These are phyloP conservation scores for Platyscapa corneri DNA, from an alignment of 1,140 invertebrate genomes.

Conservation along the genomic window DNA sequence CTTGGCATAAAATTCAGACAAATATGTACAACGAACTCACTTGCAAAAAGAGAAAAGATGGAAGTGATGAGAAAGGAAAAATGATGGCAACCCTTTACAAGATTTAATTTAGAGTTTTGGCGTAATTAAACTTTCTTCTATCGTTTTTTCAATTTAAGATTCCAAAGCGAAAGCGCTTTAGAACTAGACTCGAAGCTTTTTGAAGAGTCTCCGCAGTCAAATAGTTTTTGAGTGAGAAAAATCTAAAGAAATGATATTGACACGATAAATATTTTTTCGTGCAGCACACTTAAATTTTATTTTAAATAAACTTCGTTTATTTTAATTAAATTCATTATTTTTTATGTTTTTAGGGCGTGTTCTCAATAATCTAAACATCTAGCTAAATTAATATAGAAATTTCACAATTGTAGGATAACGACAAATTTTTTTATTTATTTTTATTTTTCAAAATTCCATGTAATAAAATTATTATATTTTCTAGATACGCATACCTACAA, in stretches of 20 bases:
- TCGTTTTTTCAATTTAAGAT: constrained; percentile 10
- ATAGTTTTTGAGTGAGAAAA: not conserved
- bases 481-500: no score
- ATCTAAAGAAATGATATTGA: not conserved
- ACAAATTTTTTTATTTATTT: no score
- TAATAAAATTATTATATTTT: no score
- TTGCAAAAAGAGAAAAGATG: not conserved
- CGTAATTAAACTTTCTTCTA: not conserved
- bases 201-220: not conserved
- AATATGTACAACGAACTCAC: not conserved
- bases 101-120: not conserved
- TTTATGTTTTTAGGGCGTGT: no score
- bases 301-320: not conserved
- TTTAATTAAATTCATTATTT: not conserved
- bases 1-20: not conserved
- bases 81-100: not conserved
- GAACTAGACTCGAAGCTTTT: not conserved
- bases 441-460: no score
- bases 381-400: not conserved
- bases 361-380: no score
- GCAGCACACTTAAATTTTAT: no score
- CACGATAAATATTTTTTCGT: not conserved
- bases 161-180: not conserved
- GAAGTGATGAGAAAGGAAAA: not conserved
- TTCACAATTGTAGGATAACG: not conserved